phyloP scores from a whole-genome alignment of 2,797 vertebrate genomes.

The Arremon aurantiirostris region DNA sequence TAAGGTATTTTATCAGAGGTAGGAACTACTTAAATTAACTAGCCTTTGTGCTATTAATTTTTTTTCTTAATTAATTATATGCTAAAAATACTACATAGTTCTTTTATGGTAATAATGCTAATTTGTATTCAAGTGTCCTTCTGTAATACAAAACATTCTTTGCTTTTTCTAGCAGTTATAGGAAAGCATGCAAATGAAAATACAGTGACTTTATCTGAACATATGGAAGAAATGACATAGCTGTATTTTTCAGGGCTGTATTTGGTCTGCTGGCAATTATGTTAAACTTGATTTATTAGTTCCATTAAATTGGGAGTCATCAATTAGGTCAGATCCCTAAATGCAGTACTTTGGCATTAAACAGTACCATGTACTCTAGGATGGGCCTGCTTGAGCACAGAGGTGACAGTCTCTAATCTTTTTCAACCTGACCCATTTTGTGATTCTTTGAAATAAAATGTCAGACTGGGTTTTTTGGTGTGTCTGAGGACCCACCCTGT shows the following conservation, averaged over 20 bases:
- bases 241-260: not conserved
- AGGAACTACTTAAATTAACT: slow-evolving; percentile 7
- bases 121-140: slow-evolving; percentile 14
- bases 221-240: not conserved
- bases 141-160: not conserved
- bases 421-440: not conserved
- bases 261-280: not conserved
- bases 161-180: not conserved
- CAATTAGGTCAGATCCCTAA: not conserved
- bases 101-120: not conserved
- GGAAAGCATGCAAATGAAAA: not conserved
- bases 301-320: not conserved
- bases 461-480: not conserved
- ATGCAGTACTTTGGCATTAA: not conserved
- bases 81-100: not conserved
- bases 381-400: not conserved
- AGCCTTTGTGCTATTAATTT: not conserved
- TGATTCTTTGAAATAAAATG: not conserved
- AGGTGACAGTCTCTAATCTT: not conserved
- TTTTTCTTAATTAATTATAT: slow-evolving; percentile 9
- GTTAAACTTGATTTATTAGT: not conserved
- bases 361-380: not conserved
- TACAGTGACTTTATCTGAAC: not conserved
- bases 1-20: not conserved
- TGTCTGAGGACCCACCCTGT: not conserved